Base-by-base conservation (phyloP, 2,797 vertebrate genomes). In the Emys orbicularis region DNA sequence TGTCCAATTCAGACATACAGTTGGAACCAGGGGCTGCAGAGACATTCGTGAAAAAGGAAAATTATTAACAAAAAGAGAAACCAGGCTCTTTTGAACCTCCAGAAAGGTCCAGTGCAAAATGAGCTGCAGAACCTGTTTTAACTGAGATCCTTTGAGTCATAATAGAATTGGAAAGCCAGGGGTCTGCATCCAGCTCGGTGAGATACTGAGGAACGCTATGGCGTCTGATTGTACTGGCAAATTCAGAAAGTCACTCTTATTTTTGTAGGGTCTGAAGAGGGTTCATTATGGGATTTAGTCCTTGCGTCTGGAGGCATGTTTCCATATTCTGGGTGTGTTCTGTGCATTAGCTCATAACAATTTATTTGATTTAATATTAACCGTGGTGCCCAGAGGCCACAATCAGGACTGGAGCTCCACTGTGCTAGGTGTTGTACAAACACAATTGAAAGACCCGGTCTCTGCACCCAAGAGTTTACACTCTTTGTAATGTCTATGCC, bases 1-100 rank as follows among this genome's bases (percentile, higher is more conserved):
- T 87, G 89, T 92, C 88, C 83, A 83, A 79, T 93, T 95, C 76
- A 93, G 85, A 86, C 21, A 44, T 95, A 81, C 79, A 83, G 56
- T 81, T 94, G 95, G 76, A 96, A 86, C 4, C 49, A 83, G 41
- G 11, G 81, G 52, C 54, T 27, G 54, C 1, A 79, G 52, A 85
- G 29, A 82, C 52, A 96, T 49, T 19, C 19, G 84, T 57, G 19
- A 93, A 89, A 89, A 95, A 90, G 56, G 79, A 84, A 54, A 81
- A 34, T 81, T 92, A 5, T 81, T 93, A 90, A 89, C 16, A 81
- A 87, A 65, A 89, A 94, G 77, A 41, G 21, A 16, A 18, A 94
- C 4, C 31, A 86, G 88, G 21, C 3, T 93, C 85, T 93, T 90
- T 18, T 80, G 72, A 83, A 92, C 52, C 7, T 84, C 44, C 79